Conservation (phyloP, 2,113 vertebrate species). For the Columba livia region DNA sequence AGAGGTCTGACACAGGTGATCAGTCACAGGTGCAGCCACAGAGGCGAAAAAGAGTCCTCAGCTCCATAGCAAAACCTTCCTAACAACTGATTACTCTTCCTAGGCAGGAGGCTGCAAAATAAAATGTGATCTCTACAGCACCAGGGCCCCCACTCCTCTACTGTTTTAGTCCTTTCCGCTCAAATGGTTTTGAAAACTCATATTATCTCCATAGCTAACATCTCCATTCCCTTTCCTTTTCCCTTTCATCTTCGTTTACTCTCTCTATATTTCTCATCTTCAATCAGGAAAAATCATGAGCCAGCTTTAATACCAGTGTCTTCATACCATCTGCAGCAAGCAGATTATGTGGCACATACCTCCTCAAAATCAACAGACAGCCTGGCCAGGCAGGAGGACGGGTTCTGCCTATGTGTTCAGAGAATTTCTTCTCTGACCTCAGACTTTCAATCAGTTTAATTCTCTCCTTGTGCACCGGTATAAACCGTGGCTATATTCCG, state of each 20-base stretch:
- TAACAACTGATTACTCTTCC: slow-evolving; percentile 7
- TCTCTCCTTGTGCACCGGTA: neutral
- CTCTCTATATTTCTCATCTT: slow-evolving; percentile 14
- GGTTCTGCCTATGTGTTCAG: neutral
- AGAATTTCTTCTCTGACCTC: neutral
- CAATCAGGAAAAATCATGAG: slow-evolving; percentile 24
- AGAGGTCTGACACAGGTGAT: neutral
- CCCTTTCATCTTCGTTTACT: slow-evolving; percentile 53
- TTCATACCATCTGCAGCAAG: slow-evolving; percentile 31
- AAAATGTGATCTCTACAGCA: neutral
- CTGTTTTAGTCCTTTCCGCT: neutral
- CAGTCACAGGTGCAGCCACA: neutral
- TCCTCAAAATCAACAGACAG: neutral
- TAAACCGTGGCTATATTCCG: neutral
- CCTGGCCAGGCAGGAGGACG: neutral
- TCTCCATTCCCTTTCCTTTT: slow-evolving; percentile 21
- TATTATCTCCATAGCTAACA: slow-evolving; percentile 54
- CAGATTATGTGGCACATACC: slow-evolving; percentile 21
- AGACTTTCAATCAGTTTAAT: neutral
- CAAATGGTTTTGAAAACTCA: neutral
- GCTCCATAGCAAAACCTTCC: neutral
- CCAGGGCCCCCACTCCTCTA: neutral
- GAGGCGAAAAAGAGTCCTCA: neutral
- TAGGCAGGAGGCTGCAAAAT: neutral
- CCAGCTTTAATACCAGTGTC: slow-evolving; percentile 31